Evolutionary conservation across 1,140 invertebrate genomes (phyloP).

Genomic region (Myzus persicae): DNA sequence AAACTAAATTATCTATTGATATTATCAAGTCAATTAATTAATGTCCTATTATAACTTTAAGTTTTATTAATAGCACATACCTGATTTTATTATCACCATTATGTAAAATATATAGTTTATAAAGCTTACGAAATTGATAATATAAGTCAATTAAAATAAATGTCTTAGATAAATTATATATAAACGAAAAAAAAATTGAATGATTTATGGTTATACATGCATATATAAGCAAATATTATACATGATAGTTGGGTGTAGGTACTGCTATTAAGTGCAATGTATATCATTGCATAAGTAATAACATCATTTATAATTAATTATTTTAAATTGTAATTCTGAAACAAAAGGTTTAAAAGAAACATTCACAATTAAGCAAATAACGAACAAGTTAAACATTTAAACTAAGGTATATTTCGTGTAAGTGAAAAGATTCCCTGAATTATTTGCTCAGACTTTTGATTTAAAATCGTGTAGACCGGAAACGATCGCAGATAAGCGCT

Average conservation of each 20-base stretch:
- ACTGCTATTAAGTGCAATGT: neutral
- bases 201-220: neutral
- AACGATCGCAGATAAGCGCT: neutral
- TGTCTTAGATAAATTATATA: neutral
- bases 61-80: neutral
- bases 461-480: neutral
- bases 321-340: neutral
- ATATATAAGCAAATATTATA: no score
- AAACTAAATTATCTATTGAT: neutral
- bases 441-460: neutral
- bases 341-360: neutral
- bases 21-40: neutral
- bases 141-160: slow-evolving; percentile 6
- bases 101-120: neutral
- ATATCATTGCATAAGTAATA: neutral
- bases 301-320: neutral
- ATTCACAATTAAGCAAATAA: neutral
- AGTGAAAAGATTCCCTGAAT: neutral
- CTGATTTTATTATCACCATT: neutral
- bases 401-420: neutral
- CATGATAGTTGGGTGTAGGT: neutral
- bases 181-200: neutral
- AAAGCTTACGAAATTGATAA: neutral
- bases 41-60: neutral
- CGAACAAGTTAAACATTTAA: neutral